Evolutionary conservation across 1,140 invertebrate genomes (phyloP), one percentile per base, ranked within the genome.

Genomic region (Habropoda laboriosa): DNA sequence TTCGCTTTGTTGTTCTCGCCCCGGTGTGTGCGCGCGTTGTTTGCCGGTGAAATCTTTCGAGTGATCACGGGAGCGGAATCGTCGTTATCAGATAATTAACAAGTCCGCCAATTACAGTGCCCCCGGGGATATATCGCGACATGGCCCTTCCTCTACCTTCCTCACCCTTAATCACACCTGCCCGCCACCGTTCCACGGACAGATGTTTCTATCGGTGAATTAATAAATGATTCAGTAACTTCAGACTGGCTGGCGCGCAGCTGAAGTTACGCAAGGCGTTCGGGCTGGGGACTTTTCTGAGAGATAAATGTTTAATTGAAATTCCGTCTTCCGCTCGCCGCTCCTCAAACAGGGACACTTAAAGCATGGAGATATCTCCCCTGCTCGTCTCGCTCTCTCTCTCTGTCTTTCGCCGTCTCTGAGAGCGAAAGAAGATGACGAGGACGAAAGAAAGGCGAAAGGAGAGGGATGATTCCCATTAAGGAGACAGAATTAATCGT

Each of bases 271-370:
- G 68, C 75, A 64, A 85, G 51, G n/a, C 42, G 45, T 72, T 24
- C 21, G 18, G 55, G 47, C 27, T 32, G 32, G 27, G 6, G 57
- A 78, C 79, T 77, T 81, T 70, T 64, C 82, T 49, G 18, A 21
- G n/a, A 16, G 49, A 60, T 85, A 77, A 86, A 86, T 83, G 85
- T 86, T 76, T 86, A 80, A 86, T 86, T 80, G 84, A 86, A 86
- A 80, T 86, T 86, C 72, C 55, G 32, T 73, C 85, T 86, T 61
- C 57, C 51, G 70, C n/a, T 45, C n/a, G 51, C 18, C 13, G 42
- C 30, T 70, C 63, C 24, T 83, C 49, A 53, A 71, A 70, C 42
- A 55, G 45, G 24, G 73, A 71, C 35, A 73, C 47, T 58, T 55
- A 68, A 86, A 76, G 60, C 63, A 82, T 51, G 66, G 32, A 70